Conservation (phyloP, 2,797 vertebrate genomes). For the Remorina albescens region DNA sequence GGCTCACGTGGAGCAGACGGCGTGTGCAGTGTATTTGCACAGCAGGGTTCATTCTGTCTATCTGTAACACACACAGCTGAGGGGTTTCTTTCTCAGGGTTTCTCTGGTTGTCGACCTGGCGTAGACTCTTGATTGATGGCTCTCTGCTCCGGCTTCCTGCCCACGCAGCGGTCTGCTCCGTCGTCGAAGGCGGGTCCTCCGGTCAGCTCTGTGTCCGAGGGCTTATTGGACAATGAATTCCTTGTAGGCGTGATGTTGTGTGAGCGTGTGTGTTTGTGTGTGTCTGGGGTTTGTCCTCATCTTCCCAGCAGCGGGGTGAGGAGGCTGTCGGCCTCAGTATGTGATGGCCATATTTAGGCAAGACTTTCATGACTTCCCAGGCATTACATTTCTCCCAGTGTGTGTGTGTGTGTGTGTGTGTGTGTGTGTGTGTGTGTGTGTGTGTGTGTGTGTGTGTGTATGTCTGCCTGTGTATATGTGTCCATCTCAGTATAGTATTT, state of each 20-base stretch:
- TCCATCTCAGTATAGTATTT: slow-evolving; percentile 22
- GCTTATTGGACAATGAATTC: slow-evolving; percentile 41
- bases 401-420: not conserved
- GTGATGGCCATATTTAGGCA: slow-evolving; percentile 90
- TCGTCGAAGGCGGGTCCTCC: slow-evolving; percentile 23
- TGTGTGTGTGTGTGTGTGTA: not conserved
- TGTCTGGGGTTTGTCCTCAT: slow-evolving; percentile 49
- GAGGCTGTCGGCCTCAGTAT: slow-evolving; percentile 70
- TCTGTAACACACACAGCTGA: slow-evolving; percentile 8
- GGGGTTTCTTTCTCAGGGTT: slow-evolving; percentile 36
- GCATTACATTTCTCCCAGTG: slow-evolving; percentile 24
- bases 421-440: slow-evolving; percentile 6
- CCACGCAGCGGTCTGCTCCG: slow-evolving; percentile 23
- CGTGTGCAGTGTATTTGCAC: slow-evolving; percentile 30
- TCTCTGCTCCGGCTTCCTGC: slow-evolving; percentile 1
- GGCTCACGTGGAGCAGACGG: slow-evolving; percentile 47
- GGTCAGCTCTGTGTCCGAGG: slow-evolving; percentile 22
- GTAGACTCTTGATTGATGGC: slow-evolving; percentile 47
- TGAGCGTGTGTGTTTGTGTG: slow-evolving; percentile 26
- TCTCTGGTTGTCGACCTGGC: slow-evolving; percentile 40
- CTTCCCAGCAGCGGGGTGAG: slow-evolving; percentile 72
- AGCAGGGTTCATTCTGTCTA: slow-evolving; percentile 18
- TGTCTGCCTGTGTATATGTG: too few species aligned
- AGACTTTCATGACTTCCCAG: slow-evolving; percentile 76
- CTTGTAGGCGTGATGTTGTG: slow-evolving; percentile 45